Evolutionary conservation across 1,140 invertebrate genomes (phyloP).

Genomic region (Protaetia brevitarsis): DNA sequence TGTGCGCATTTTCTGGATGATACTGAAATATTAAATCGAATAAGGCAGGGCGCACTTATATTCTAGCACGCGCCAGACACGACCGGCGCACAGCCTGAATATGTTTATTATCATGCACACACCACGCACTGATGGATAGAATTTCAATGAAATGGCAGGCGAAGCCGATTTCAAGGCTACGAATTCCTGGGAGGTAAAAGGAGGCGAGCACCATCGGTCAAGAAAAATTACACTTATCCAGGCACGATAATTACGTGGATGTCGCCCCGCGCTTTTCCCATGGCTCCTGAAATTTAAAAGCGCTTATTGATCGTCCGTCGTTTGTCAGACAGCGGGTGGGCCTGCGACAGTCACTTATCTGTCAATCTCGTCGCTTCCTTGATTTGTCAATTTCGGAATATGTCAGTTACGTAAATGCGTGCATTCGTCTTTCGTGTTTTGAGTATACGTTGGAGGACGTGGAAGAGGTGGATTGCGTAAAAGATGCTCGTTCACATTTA

Average conservation of each 20-base stretch:
- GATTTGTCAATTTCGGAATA: conserved; percentile 30
- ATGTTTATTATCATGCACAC: conserved; percentile 25
- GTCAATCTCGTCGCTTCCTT: conserved; percentile 28
- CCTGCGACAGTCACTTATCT: conserved; percentile 27
- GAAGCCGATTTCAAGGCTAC: not conserved
- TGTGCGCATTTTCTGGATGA: conserved; percentile 6
- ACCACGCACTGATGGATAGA: conserved; percentile 10
- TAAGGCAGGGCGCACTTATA: conserved; percentile 28
- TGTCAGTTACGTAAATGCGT: conserved; percentile 28
- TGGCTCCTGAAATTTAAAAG: conserved; percentile 20
- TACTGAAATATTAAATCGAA: conserved; percentile 31
- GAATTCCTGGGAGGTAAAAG: conserved; percentile 8
- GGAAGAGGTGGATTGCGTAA: not conserved
- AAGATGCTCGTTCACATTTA: not conserved
- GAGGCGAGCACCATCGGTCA: not conserved
- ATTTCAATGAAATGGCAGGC: conserved; percentile 23
- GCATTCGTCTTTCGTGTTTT: conserved; percentile 21
- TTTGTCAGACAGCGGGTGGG: conserved; percentile 24
- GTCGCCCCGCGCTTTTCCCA: not conserved
- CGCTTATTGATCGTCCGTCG: conserved; percentile 24
- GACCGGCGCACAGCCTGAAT: conserved; percentile 38
- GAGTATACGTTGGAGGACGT: not conserved
- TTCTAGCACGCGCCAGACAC: conserved; percentile 41
- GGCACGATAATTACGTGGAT: not conserved
- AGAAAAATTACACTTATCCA: conserved; percentile 1